Percentiles rank a stretch among this genome's conserved stretches.
These are phyloP conservation scores for Drosophila leonis DNA, from an alignment of 2,888 invertebrate genomes.

Conservation along the genomic window DNA sequence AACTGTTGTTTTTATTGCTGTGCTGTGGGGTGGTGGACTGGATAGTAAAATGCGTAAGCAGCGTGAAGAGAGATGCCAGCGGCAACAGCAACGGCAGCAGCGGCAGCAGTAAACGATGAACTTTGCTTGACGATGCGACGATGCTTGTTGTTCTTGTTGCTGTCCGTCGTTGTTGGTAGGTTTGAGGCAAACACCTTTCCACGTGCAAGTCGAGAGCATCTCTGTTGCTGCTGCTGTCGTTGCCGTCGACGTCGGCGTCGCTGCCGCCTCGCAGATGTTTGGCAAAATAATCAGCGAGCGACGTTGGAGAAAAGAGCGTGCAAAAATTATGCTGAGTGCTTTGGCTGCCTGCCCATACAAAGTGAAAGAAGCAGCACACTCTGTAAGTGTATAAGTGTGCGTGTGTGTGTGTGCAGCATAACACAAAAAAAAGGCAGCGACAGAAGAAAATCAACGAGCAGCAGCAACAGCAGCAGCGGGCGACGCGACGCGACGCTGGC, in stretches of 20 bases:
- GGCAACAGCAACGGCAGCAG: constrained; percentile 39
- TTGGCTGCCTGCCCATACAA: constrained; percentile 81
- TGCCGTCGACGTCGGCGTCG: constrained; percentile 22
- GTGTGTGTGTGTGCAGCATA: constrained; percentile 51
- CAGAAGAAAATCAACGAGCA: constrained; percentile 64
- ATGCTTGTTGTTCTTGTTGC: constrained; percentile 52
- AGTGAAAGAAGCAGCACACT: constrained; percentile 75
- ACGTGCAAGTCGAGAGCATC: constrained; percentile 65
- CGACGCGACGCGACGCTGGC: constrained; percentile 22
- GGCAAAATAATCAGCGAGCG: constrained; percentile 79
- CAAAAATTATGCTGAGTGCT: constrained; percentile 82
- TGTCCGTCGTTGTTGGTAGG: constrained; percentile 41
- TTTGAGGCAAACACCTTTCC: constrained; percentile 79
- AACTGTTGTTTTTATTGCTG: constrained; percentile 73
- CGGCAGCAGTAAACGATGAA: constrained; percentile 75
- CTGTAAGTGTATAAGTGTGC: constrained; percentile 19
- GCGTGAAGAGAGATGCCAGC: constrained; percentile 50
- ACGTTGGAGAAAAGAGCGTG: constrained; percentile 79
- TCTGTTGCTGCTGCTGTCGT: constrained; percentile 19
- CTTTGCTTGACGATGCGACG: constrained; percentile 76
- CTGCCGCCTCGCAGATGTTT: constrained; percentile 64
- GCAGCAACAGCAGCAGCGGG: constrained; percentile 36
- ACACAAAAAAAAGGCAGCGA: constrained; percentile 67
- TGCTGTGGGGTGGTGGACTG: constrained; percentile 42
- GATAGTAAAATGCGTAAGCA: constrained; percentile 77